A percentile compares a stretch with the other conserved stretches of the same genome.
Evolutionary conservation across 92 coral and sea anemone genomes (phyloP).

Genomic region (Siderastrea radians): DNA sequence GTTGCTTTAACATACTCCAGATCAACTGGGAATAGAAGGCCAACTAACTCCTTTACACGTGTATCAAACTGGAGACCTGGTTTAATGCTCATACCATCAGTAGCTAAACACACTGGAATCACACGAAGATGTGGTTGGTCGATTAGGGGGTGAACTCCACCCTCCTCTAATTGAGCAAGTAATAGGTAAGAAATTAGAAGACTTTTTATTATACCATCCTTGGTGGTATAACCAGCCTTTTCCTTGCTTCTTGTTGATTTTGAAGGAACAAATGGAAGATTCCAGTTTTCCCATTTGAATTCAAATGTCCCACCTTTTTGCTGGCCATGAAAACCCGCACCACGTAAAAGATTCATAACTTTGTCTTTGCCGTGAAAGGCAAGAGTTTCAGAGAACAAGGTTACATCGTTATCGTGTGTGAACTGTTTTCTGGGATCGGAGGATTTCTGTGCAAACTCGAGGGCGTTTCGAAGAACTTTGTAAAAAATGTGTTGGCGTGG

Average conservation of each 20-base stretch:
- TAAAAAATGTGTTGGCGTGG: conserved; percentile 20
- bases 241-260: conserved; percentile 36
- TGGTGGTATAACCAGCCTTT: conserved; percentile 25
- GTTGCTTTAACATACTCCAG: conserved; percentile 27
- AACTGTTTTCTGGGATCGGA: conserved; percentile 34
- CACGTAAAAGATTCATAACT: conserved; percentile 35
- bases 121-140: conserved; percentile 21
- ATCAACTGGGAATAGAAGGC: conserved; percentile 46
- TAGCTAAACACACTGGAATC: conserved; percentile 45
- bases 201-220: conserved; percentile 23
- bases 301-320: conserved; percentile 29
- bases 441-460: conserved; percentile 45
- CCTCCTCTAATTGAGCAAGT: conserved; percentile 37
- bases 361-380: conserved; percentile 41
- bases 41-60: conserved; percentile 35
- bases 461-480: background rate
- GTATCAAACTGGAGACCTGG: conserved; percentile 57
- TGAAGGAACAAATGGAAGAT: conserved; percentile 34
- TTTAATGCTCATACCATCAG: conserved; percentile 42
- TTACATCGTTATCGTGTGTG: conserved; percentile 43
- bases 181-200: conserved; percentile 13
- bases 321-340: conserved; percentile 36
- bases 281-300: conserved; percentile 28
- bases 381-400: conserved; percentile 31
- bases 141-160: conserved; percentile 29